Evolutionary conservation across 2,797 vertebrate genomes (phyloP), one percentile per base, ranked within the genome.

Genomic region (Sebastes vulpes): DNA sequence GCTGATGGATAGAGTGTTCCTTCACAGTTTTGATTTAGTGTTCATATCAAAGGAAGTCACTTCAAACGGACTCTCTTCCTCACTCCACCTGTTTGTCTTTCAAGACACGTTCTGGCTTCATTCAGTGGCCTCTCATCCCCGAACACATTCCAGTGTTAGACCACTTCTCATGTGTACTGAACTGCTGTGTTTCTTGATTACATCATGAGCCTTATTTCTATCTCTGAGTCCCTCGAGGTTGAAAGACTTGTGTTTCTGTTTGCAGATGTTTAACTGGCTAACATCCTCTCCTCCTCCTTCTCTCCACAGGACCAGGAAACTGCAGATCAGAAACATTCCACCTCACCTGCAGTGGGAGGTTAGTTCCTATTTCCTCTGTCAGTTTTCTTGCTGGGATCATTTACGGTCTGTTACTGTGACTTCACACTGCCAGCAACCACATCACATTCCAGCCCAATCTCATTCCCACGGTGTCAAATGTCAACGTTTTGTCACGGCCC

Each of bases 321-420:
- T 99, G 85, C 98, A 98, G 90, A 98, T 99, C 92, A 93, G 97
- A 86, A 99, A 99, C 92, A 99, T 98, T 69, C 98, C 98, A 2
- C 98, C 98, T 29, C 97, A 98, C 93, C 95, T 99, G 89, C 97
- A 98, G 87, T 99, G 98, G 97, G 98, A 99, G 96, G 98, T 98
- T 57, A 97, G 97, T 95, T 9, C 25, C 20, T 38, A 1, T 79
- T 83, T 70, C 9, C 50, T 73, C 25, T 58, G 5, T 50, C 16
- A 38, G 2, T 21, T 57, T 53, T 18, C 11, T 42, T 28, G 10
- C 53, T 54, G 18, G 25, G 8, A 31, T 65, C 5, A 26, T 70
- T 56, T 8, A 32, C 18, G 2, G 4, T 16, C 9, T 29, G 6
- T 38, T 29, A 9, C 53, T 48, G 14, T 26, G 61, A 67, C 35